phyloP scores from a whole-genome alignment of 2,113 vertebrate genomes.

The Rhipidura dahli region DNA sequence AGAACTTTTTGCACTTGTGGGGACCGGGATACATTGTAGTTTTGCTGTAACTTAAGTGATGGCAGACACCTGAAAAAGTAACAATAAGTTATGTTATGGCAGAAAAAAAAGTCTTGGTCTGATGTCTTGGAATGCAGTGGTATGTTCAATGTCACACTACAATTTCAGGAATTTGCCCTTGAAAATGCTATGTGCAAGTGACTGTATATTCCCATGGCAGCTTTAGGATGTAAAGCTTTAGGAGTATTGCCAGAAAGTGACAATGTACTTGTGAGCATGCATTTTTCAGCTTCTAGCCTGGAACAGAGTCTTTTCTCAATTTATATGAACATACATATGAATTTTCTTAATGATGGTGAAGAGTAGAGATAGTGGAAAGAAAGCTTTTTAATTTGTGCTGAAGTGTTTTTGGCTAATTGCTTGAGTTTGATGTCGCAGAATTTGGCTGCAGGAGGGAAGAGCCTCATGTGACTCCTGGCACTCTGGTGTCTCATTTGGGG shows the following conservation, averaged over 20 bases:
- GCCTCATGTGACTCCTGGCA: fast-evolving
- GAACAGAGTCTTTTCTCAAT: neutral
- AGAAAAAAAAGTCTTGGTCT: neutral
- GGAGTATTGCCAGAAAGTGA: neutral
- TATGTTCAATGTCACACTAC: fast-evolving
- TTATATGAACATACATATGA: neutral
- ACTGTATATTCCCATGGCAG: neutral
- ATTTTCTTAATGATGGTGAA: neutral
- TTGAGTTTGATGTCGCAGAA: neutral
- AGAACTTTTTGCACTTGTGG: neutral
- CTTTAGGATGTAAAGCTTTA: neutral
- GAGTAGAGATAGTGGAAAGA: neutral
- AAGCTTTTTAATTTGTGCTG: neutral
- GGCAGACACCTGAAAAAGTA: neutral
- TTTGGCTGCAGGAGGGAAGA: neutral
- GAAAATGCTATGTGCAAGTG: fast-evolving
- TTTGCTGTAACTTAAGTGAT: neutral
- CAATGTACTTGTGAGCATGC: fast-evolving
- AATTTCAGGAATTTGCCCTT: neutral
- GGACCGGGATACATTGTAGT: neutral
- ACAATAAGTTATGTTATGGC: neutral
- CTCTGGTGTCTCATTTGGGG: fast-evolving
- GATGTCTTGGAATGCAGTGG: neutral
- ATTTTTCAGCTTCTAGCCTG: neutral
- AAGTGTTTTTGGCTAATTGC: neutral